phyloP scores from a whole-genome alignment of 2,888 invertebrate genomes.

The Lepidochitona cinerea region DNA sequence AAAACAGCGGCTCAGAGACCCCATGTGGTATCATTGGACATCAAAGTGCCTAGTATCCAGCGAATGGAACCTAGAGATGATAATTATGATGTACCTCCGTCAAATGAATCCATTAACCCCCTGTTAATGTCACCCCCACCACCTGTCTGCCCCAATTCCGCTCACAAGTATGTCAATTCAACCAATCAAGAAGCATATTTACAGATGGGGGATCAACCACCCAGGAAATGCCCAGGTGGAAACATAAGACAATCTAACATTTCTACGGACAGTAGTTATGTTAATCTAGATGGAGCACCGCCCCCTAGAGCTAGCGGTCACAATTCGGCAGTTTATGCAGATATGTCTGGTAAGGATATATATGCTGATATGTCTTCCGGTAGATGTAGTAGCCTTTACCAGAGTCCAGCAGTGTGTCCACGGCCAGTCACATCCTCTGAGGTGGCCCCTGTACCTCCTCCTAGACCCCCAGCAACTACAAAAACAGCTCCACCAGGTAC shows the following conservation, averaged over 20 bases:
- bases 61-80: conserved; percentile 1
- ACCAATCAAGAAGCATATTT: conserved; percentile 28
- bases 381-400: conserved; percentile 24
- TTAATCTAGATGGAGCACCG: background rate
- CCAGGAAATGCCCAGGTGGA: conserved; percentile 28
- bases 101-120: background rate
- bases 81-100: conserved; percentile 17
- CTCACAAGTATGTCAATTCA: conserved; percentile 49
- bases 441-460: conserved; percentile 13
- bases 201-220: conserved; percentile 35
- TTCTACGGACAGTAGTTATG: background rate
- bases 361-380: conserved; percentile 43
- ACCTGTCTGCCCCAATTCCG: background rate
- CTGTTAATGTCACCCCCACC: background rate
- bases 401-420: conserved; percentile 31
- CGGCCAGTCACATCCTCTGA: background rate
- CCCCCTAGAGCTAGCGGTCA: conserved; percentile 4
- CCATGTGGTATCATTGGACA: background rate
- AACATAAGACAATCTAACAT: background rate
- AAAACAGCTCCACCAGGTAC: too few relatives aligned
- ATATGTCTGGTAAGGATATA: conserved; percentile 34
- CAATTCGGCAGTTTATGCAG: conserved; percentile 12
- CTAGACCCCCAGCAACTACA: conserved; percentile 15
- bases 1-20: background rate
- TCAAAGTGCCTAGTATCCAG: background rate